phyloP scores from a whole-genome alignment of 2,113 vertebrate species.

The Phylloscopus trochilus region DNA sequence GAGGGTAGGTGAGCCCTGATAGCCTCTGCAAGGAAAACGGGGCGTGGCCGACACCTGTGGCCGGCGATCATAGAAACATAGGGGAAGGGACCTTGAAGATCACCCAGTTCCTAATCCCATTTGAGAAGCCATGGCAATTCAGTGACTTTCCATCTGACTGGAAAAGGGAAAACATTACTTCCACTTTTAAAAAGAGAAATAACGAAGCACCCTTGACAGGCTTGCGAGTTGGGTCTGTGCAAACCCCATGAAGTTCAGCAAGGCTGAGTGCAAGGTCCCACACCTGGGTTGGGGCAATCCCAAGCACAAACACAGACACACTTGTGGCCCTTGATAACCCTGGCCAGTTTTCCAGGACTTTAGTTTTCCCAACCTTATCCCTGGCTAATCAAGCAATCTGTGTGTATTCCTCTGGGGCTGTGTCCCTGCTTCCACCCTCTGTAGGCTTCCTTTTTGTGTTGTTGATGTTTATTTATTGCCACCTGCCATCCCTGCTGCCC shows the following conservation, averaged over 20 bases:
- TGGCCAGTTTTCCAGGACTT: background rate
- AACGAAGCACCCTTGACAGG: background rate
- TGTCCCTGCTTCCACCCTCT: background rate
- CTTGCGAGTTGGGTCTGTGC: background rate
- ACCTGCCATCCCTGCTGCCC: background rate
- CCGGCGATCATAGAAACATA: background rate
- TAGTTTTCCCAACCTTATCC: background rate
- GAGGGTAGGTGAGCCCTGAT: conserved; percentile 52
- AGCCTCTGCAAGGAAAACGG: background rate
- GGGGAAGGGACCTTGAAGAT: background rate
- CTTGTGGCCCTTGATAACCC: background rate
- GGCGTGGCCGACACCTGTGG: background rate
- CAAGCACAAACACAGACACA: background rate
- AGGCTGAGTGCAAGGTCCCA: background rate
- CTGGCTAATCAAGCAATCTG: background rate
- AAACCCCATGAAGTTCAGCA: background rate
- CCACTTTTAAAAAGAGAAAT: background rate
- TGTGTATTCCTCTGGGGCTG: background rate
- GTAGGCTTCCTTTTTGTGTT: background rate
- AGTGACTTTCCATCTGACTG: fast-evolving
- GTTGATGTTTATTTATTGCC: background rate
- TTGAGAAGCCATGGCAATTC: background rate
- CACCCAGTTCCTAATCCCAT: background rate
- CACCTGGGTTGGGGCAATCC: background rate
- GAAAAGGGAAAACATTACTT: background rate